phyloP scores from a whole-genome alignment of 2,888 invertebrate species.

The Uloborus plumipes region DNA sequence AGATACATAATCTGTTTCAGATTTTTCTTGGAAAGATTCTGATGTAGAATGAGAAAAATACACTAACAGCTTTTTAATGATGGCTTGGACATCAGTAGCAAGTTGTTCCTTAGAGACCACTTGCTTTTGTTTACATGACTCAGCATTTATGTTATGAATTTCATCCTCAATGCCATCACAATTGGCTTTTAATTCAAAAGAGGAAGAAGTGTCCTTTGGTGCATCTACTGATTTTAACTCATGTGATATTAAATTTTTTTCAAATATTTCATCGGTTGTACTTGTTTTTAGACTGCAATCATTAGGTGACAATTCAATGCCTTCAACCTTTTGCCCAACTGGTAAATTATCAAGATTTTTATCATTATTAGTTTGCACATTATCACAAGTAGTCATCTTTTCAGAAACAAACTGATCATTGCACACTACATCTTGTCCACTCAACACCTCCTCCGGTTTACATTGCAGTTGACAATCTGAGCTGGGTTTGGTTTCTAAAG shows the following conservation, averaged over 20 bases:
- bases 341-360: too few relatives aligned
- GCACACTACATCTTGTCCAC: too few relatives aligned
- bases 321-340: too few relatives aligned
- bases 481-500: constrained; percentile 38
- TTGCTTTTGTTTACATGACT: constrained; percentile 10
- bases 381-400: too few relatives aligned
- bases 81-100: constrained; percentile 46
- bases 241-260: not conserved
- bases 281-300: too few relatives aligned
- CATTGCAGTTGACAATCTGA: too few relatives aligned
- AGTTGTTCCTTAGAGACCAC: constrained; percentile 35
- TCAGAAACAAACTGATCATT: too few relatives aligned
- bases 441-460: too few relatives aligned
- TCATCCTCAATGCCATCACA: too few relatives aligned
- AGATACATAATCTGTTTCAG: constrained; percentile 39
- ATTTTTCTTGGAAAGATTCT: constrained; percentile 30
- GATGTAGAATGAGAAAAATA: constrained; percentile 39
- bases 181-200: too few relatives aligned
- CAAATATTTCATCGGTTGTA: not conserved
- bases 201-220: not conserved
- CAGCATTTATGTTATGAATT: not conserved
- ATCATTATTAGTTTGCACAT: too few relatives aligned
- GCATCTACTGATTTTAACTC: not conserved
- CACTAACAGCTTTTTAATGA: constrained; percentile 54
- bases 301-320: too few relatives aligned